phyloP scores from a whole-genome alignment of 1,140 invertebrate genomes.

The Bombus consobrinus region DNA sequence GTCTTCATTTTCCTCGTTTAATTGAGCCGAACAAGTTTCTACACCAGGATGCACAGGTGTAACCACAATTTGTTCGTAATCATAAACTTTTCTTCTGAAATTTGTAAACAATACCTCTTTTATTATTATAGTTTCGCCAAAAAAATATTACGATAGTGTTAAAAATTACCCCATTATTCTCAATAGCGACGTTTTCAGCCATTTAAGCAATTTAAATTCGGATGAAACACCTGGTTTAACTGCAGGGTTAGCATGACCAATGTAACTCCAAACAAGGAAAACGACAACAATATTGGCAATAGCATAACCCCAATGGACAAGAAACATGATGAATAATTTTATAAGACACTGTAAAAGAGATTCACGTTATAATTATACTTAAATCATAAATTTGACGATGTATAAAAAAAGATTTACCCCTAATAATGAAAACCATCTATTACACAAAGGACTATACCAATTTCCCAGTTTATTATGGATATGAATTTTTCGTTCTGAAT shows the following conservation, averaged over 20 bases:
- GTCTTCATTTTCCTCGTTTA: conserved; percentile 97
- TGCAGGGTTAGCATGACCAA: conserved; percentile 96
- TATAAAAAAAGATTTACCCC: conserved; percentile 87
- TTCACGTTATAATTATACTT: conserved; percentile 46
- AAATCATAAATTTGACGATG: neutral
- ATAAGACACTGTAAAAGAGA: conserved; percentile 87
- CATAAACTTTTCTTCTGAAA: conserved; percentile 87
- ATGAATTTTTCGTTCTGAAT: conserved; percentile 83
- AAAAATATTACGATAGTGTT: neutral
- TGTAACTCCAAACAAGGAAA: conserved; percentile 95
- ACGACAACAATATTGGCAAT: conserved; percentile 91
- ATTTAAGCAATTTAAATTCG: conserved; percentile 93
- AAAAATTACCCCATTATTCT: conserved; percentile 90
- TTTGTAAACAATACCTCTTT: conserved; percentile 13
- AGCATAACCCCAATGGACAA: conserved; percentile 96
- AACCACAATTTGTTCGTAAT: conserved; percentile 95
- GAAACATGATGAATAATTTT: conserved; percentile 95
- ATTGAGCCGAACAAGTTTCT: conserved; percentile 90
- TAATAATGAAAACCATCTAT: conserved; percentile 95
- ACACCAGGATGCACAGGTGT: conserved; percentile 93
- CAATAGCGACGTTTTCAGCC: conserved; percentile 90
- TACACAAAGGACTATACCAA: conserved; percentile 96
- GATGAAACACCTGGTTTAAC: conserved; percentile 95
- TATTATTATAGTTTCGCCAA: conserved; percentile 75
- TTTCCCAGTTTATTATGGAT: conserved; percentile 95